Conservation (phyloP, 2,888 invertebrate species). For the Tolmerus cingulatus region DNA sequence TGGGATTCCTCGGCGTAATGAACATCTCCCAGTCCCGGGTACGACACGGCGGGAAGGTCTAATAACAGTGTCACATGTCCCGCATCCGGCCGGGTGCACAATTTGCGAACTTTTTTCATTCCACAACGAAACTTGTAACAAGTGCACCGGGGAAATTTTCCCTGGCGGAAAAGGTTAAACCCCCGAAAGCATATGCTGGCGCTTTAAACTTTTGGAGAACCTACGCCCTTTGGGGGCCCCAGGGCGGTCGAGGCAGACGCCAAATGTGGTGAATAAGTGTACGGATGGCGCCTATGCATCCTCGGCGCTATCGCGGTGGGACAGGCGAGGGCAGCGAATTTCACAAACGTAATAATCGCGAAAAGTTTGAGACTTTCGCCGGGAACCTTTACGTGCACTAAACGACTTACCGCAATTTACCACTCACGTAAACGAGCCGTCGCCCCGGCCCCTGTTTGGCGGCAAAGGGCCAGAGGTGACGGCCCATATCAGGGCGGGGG, state of each 20-base stretch:
- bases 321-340: slow-evolving; percentile 30
- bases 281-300: not conserved
- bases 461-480: not conserved
- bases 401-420: slow-evolving; percentile 46
- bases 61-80: not conserved
- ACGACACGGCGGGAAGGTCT: not conserved
- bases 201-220: slow-evolving; percentile 40
- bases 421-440: slow-evolving; percentile 40
- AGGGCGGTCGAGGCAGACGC: not conserved
- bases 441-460: not conserved
- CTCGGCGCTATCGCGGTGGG: not conserved
- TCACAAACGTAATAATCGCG: slow-evolving; percentile 47
- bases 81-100: not conserved
- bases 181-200: slow-evolving; percentile 24
- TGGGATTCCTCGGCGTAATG: not conserved
- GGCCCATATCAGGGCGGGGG: not conserved
- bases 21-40: not conserved
- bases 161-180: not conserved
- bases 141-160: slow-evolving; percentile 14
- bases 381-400: slow-evolving; percentile 40
- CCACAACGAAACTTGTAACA: not conserved
- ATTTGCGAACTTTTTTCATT: not conserved
- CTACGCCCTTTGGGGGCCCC: not conserved
- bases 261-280: not conserved
- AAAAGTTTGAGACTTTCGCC: slow-evolving; percentile 35